Base-by-base conservation (phyloP, 2,888 invertebrate species). In the Bombylius discolor region DNA sequence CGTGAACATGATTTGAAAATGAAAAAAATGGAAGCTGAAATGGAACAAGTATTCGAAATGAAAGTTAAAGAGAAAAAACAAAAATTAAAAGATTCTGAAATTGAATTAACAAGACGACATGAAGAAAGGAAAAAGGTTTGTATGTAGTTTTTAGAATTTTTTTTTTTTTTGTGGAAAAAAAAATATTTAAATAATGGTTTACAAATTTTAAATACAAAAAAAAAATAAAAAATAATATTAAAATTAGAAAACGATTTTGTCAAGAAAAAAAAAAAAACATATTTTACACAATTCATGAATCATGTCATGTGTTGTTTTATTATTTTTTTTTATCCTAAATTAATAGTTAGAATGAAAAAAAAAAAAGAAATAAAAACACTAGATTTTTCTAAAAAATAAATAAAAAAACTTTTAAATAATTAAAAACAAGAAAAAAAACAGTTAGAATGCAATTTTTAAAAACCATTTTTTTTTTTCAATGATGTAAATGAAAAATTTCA, bases 11-110 rank as follows among this genome's bases (percentile, higher is more conserved):
- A 96, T 71, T 81, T 84, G 61, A 94, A 95, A 75, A 93, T 97
- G 90, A 96, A 96, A 77, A 96, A 96, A 74, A 95, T 95, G 93
- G 97, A 98, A 75, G 86, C 87, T 47, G 97, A 97, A 75, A 95
- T 98, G 94, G 97, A 98, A 72, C 94, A 94, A 78, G 97, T 98
- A 62, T 98, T 98, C 75, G 95, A 97, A 73, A 91, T 93, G 87
- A 98, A 98, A 78, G 97, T 92, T 52, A 84, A 87, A 68, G 97
- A 97, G 75, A 96, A 97, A 78, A 90, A 89, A 70, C 91, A 93
- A 68, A 96, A 96, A 74, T 80, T 97, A 65, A 92, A 92, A 76
- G 96, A 97, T 73, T 93, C 94, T 1, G 97, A 97, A 73, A 79
- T 85, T 62, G 96, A 97, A 81, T 76, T 96, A 67, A 89, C 91